Percentiles rank a stretch among this genome's conserved stretches.
phyloP scores from a whole-genome alignment of 2,113 vertebrate genomes.

The Beaufortia kweichowensis region DNA sequence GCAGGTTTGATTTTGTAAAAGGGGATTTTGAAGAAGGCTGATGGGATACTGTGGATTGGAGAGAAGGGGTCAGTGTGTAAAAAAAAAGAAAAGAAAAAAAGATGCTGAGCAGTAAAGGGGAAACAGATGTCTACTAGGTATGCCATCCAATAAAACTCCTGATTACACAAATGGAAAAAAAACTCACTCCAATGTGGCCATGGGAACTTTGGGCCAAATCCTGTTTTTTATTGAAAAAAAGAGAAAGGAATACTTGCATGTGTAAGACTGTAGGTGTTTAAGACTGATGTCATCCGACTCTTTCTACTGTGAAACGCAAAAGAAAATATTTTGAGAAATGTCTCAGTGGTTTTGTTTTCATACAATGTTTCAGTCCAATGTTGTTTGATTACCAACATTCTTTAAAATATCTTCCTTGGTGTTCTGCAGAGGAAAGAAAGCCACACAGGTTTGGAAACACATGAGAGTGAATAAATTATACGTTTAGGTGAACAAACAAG shows the following conservation, averaged over 20 bases:
- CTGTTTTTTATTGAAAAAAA: neutral
- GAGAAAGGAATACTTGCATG: neutral
- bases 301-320: too few relatives aligned
- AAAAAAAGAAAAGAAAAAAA: constrained; percentile 1
- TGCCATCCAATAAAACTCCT: constrained; percentile 42
- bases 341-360: too few relatives aligned
- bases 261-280: neutral
- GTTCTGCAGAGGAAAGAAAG: too few relatives aligned
- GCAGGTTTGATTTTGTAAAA: constrained; percentile 8
- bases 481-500: too few relatives aligned
- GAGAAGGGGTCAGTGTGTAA: constrained; percentile 8
- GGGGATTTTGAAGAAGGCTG: constrained; percentile 23
- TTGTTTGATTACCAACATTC: neutral
- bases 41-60: constrained; percentile 10
- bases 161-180: constrained; percentile 43
- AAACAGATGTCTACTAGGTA: constrained; percentile 52
- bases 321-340: too few relatives aligned
- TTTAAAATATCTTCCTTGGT: neutral
- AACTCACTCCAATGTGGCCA: constrained; percentile 20
- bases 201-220: constrained; percentile 16
- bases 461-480: too few relatives aligned
- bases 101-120: constrained; percentile 23
- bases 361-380: too few relatives aligned
- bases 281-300: too few relatives aligned
- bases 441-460: too few relatives aligned